Evolutionary conservation across 2,888 invertebrate species (phyloP).

Genomic region (Saturnia japonica): DNA sequence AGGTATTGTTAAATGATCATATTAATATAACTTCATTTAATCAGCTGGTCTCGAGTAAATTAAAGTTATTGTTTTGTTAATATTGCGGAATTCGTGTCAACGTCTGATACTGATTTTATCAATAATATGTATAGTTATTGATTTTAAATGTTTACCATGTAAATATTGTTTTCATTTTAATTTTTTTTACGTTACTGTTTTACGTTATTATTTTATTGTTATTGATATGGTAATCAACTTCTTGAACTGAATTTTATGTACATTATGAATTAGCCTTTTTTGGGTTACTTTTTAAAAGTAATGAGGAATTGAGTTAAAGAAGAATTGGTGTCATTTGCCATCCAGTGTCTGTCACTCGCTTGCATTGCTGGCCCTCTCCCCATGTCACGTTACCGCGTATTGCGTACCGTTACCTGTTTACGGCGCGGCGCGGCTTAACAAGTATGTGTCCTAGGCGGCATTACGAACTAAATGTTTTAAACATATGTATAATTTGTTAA

Average conservation of each 20-base stretch:
- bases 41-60: conserved; percentile 34
- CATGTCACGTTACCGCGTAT: conserved; percentile 5
- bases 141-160: not conserved
- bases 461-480: not conserved
- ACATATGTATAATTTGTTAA: conserved; percentile 28
- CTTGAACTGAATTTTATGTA: not conserved
- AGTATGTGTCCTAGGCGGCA: too few species aligned
- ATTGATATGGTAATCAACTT: not conserved
- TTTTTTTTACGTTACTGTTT: not conserved
- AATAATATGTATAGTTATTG: conserved; percentile 17
- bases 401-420: conserved; percentile 12
- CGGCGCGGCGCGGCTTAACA: too few species aligned
- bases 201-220: conserved; percentile 8
- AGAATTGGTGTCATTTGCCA: not conserved
- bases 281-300: too few species aligned
- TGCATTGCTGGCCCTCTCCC: not conserved
- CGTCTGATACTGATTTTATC: conserved; percentile 34
- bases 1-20: conserved; percentile 24
- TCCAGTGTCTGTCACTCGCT: not conserved
- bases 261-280: too few species aligned
- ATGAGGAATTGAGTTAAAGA: not conserved
- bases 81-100: conserved; percentile 38
- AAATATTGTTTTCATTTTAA: conserved; percentile 7
- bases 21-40: conserved; percentile 38
- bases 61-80: conserved; percentile 46